These are phyloP conservation scores for mouse (Mus musculus) DNA, from an alignment of 2,113 vertebrate species.

Conservation along the genomic window DNA sequence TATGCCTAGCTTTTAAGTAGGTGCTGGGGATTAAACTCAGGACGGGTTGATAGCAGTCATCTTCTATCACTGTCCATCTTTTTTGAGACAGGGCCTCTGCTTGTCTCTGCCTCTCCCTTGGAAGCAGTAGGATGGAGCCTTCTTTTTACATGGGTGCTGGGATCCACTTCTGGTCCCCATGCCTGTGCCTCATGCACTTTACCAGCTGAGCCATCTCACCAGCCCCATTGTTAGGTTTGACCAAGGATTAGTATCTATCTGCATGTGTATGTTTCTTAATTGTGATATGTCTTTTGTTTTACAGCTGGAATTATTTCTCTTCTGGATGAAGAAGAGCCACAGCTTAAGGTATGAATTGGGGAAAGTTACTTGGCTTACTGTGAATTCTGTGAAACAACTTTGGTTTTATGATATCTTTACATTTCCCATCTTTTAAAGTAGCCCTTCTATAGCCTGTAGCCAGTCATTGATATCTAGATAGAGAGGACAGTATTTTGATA, in stretches of 20 bases:
- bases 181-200: neutral
- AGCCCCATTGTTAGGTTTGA: neutral
- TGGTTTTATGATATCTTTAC: neutral
- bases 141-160: neutral
- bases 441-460: neutral
- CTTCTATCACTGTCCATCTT: neutral
- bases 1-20: neutral
- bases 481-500: neutral
- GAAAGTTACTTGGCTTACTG: conserved; percentile 8
- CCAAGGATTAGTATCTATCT: neutral
- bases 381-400: conserved; percentile 28
- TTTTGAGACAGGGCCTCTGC: neutral
- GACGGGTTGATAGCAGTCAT: neutral
- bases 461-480: neutral
- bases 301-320: conserved; percentile 99
- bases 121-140: neutral
- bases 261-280: conserved; percentile 19
- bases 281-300: conserved; percentile 77
- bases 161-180: too few species aligned
- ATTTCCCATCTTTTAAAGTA: conserved; percentile 45
- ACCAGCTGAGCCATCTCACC: neutral
- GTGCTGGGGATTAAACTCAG: neutral
- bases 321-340: conserved; percentile 98
- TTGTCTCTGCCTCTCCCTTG: neutral
- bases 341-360: conserved; percentile 94